Evolutionary conservation across 2,888 invertebrate genomes (phyloP), one percentile per base, ranked within the genome.

Genomic region (Gandaritis pyraliata): DNA sequence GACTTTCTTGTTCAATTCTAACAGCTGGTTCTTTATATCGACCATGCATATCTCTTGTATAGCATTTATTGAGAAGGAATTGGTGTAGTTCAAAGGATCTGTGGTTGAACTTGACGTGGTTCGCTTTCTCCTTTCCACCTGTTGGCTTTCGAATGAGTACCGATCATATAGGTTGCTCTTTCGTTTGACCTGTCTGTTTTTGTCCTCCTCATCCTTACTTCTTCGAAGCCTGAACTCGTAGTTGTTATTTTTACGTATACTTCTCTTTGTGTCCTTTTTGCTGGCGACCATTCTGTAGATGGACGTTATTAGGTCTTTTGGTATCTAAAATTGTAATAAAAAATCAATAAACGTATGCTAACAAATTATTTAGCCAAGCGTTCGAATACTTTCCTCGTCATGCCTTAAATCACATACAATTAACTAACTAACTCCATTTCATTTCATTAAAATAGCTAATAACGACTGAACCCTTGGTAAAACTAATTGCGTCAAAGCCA

Each of bases 261-360:
- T 94, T 75, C 93, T 93, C 61, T 93, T 93, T 57, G 92, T 93
- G 70, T 93, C 93, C 73, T 95, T 95, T 11, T 94, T 93, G 69
- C 95, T 95, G 0, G 94, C 95, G 0, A 96, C 96, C 76, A 97
- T 88, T 75, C 95, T 94, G 82, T 96, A 96, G 49, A 96, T 94
- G 41, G 94, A 94, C 50, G 94, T 89, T 71, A 97, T 95, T 56
- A 97, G 87, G 47, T 97, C 96, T 75, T 95, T 95, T 0, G 97
- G 97, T 71, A 95, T 94, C 88, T 93, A 82, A 29, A 87, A 83
- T n/a, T 8, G 8, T 7, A 23, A 23, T 46, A 46, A 30, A n/a
- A 4, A 13, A 15, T 13, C 2, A 13, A n/a, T n/a, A 39, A 41
- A 15, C 15, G 33, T 23, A 30, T 30, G 10, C 6, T 30, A 30